Conservation (phyloP, 2,113 vertebrate genomes). For the Heloderma charlesbogerti region DNA sequence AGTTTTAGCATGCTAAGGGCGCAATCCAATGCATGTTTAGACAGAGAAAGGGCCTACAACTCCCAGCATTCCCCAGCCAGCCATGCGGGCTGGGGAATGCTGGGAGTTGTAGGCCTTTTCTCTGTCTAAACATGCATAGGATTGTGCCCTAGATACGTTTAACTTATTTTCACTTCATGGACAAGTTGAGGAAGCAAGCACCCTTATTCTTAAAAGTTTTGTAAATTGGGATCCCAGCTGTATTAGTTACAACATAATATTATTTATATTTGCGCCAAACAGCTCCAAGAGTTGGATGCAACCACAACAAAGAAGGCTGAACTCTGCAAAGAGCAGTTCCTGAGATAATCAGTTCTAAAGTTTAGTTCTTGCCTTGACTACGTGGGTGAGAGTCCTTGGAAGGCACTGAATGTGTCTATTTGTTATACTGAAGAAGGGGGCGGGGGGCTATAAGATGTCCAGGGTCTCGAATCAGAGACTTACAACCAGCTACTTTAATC, state of each 20-base stretch:
- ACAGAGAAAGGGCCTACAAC: too few species aligned
- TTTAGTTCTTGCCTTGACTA: background rate
- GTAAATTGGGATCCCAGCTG: background rate
- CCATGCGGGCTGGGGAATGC: too few species aligned
- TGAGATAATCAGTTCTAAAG: background rate
- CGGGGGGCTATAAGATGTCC: background rate
- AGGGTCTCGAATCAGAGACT: background rate
- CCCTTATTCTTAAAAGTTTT: too few species aligned
- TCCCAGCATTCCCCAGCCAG: too few species aligned
- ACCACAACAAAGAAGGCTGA: background rate
- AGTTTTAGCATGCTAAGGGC: background rate
- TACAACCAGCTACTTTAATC: background rate
- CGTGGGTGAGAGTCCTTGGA: too few species aligned
- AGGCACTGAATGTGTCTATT: background rate
- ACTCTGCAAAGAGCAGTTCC: background rate
- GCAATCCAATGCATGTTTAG: too few species aligned
- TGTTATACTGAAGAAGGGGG: background rate
- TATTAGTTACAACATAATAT: background rate
- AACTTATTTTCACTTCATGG: background rate
- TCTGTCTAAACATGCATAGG: too few species aligned
- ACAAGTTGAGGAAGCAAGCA: background rate
- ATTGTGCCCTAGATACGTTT: too few species aligned
- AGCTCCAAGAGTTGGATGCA: background rate
- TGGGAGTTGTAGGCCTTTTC: too few species aligned
- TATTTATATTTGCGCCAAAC: conserved; percentile 1